Percentiles rank a stretch among this genome's conserved stretches.
Evolutionary conservation across 1,140 invertebrate species (phyloP).

Genomic region (Teleopsis dalmanni): DNA sequence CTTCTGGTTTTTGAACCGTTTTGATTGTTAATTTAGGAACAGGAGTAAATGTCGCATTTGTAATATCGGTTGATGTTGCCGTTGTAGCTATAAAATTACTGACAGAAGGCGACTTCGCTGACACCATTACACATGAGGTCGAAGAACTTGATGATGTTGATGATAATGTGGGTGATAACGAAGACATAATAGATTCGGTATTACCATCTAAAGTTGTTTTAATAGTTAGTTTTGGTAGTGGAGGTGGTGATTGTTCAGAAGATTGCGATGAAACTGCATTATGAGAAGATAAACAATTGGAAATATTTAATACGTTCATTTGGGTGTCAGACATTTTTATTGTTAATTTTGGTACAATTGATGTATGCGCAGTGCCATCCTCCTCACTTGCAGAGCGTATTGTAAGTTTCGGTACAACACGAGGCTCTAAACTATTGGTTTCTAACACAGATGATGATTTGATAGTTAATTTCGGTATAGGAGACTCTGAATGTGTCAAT

Average conservation of each 20-base stretch:
- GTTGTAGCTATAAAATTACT: neutral
- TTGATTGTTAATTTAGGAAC: conserved; percentile 18
- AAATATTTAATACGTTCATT: conserved; percentile 6
- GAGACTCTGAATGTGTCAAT: neutral
- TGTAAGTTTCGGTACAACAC: conserved; percentile 40
- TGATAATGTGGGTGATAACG: conserved; percentile 27
- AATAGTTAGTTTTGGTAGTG: conserved; percentile 27
- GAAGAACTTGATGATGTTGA: conserved; percentile 25
- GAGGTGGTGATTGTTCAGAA: conserved; percentile 7
- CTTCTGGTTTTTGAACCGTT: conserved; percentile 10
- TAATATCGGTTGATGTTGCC: neutral
- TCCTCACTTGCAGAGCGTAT: conserved; percentile 36
- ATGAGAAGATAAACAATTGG: neutral
- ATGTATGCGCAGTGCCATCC: conserved; percentile 14
- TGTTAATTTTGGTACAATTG: conserved; percentile 37
- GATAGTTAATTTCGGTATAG: conserved; percentile 13
- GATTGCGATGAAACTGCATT: conserved; percentile 1
- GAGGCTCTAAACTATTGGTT: conserved; percentile 19
- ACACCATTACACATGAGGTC: too few species aligned
- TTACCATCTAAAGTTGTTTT: conserved; percentile 27
- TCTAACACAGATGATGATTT: conserved; percentile 11
- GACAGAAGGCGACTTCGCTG: conserved; percentile 3
- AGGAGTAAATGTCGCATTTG: neutral
- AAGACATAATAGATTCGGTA: conserved; percentile 30
- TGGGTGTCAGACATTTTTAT: conserved; percentile 33